Evolutionary conservation across 2,888 invertebrate genomes (phyloP).

Genomic region (Hypsopygia costalis): DNA sequence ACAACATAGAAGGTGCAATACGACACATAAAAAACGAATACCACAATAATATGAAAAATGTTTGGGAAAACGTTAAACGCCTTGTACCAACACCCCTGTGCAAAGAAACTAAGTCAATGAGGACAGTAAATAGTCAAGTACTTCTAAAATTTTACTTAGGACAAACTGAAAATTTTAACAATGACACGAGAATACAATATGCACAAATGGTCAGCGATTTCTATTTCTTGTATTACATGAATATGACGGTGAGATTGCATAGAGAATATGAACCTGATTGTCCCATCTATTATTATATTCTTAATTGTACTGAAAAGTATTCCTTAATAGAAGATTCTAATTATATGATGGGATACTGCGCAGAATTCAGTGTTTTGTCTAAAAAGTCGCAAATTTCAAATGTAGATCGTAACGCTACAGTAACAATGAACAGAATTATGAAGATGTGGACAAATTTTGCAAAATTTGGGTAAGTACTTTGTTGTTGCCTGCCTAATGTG

Average conservation of each 20-base stretch:
- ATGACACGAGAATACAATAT: slow-evolving; percentile 55
- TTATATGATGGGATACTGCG: slow-evolving; percentile 56
- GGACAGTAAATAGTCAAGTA: slow-evolving; percentile 46
- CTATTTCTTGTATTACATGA: slow-evolving; percentile 61
- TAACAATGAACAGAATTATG: slow-evolving; percentile 52
- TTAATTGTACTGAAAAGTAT: slow-evolving; percentile 62
- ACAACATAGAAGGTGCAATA: slow-evolving; percentile 54
- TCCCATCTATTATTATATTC: slow-evolving; percentile 61
- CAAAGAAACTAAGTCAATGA: slow-evolving; percentile 34
- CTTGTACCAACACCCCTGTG: slow-evolving; percentile 55
- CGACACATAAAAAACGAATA: slow-evolving; percentile 41
- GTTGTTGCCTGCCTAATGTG: too few species aligned
- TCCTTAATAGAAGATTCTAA: slow-evolving; percentile 38
- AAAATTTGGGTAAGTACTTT: slow-evolving; percentile 58
- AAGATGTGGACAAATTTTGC: slow-evolving; percentile 77
- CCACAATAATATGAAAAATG: slow-evolving; percentile 53
- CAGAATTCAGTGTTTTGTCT: slow-evolving; percentile 64
- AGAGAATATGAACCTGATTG: slow-evolving; percentile 45
- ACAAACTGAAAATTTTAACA: slow-evolving; percentile 44
- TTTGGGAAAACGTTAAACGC: slow-evolving; percentile 46
- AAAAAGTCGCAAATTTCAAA: slow-evolving; percentile 34
- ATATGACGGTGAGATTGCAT: slow-evolving; percentile 59
- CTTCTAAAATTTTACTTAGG: slow-evolving; percentile 60
- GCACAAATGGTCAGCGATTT: slow-evolving; percentile 64
- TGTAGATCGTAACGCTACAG: slow-evolving; percentile 56